Percentiles rank a stretch among this genome's conserved stretches.
Conservation (phyloP, 2,797 vertebrate genomes). For the Phalanger gymnotis region DNA sequence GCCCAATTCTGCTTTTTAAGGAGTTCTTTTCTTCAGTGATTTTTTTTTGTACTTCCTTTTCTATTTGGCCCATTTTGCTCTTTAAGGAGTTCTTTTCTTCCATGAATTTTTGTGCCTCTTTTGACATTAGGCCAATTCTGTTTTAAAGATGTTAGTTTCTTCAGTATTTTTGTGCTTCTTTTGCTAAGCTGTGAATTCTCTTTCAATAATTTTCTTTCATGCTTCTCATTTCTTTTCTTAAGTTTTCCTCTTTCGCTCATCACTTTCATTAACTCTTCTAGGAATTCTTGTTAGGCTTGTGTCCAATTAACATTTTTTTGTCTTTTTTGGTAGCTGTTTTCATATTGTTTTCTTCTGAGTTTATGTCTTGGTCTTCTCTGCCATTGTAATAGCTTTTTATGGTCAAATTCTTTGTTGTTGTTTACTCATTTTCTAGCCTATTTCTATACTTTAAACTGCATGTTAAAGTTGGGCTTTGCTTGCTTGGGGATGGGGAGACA, state of each 20-base stretch:
- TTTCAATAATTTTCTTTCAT: neutral
- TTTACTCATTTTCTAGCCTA: neutral
- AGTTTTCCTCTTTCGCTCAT: neutral
- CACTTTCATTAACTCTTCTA: neutral
- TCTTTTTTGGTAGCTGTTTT: neutral
- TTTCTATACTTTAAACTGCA: neutral
- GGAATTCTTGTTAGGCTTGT: neutral
- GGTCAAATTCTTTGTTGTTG: neutral
- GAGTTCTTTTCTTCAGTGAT: too few relatives aligned
- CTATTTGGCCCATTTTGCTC: neutral
- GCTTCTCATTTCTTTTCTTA: neutral
- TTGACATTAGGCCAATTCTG: neutral
- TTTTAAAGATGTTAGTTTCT: neutral
- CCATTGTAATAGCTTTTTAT: neutral
- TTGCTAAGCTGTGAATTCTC: neutral
- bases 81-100: neutral
- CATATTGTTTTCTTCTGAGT: neutral
- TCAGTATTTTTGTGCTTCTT: too few relatives aligned
- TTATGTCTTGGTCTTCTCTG: neutral
- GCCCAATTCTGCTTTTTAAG: neutral
- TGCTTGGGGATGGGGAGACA: neutral
- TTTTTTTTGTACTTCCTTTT: too few relatives aligned
- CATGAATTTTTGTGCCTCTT: neutral
- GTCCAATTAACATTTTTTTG: neutral
- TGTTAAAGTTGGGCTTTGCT: neutral